Conservation (phyloP, 2,888 invertebrate species). For the Andrena chrysosceles region DNA sequence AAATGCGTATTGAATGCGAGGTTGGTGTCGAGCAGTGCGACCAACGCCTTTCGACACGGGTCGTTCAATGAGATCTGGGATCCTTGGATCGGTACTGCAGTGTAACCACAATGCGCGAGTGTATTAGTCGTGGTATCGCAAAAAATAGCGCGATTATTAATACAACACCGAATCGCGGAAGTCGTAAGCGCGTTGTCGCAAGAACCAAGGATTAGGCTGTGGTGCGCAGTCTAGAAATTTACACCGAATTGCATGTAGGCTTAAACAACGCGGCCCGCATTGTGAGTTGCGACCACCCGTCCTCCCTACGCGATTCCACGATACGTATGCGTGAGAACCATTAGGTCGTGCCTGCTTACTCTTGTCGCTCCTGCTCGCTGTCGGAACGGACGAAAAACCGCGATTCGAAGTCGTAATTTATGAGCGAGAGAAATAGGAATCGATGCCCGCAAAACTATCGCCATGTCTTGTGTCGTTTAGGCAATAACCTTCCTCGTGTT, state of each 20-base stretch:
- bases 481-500: neutral
- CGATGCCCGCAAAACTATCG: neutral
- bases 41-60: slow-evolving; percentile 5
- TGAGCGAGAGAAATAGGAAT: slow-evolving; percentile 1
- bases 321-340: slow-evolving; percentile 39
- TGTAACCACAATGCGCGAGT: neutral
- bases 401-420: neutral
- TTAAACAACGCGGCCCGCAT: slow-evolving; percentile 1
- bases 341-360: neutral
- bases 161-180: slow-evolving; percentile 55
- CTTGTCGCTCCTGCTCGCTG: neutral
- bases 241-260: slow-evolving; percentile 39
- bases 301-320: neutral
- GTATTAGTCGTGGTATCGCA: slow-evolving; percentile 17
- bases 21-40: slow-evolving; percentile 12
- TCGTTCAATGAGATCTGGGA: slow-evolving; percentile 4
- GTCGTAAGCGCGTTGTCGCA: slow-evolving; percentile 40
- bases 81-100: slow-evolving; percentile 4
- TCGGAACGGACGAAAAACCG: neutral
- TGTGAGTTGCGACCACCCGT: slow-evolving; percentile 11
- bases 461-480: neutral
- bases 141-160: slow-evolving; percentile 51
- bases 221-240: slow-evolving; percentile 40
- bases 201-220: slow-evolving; percentile 11
- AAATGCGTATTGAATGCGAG: slow-evolving; percentile 29